Conservation (phyloP, 2,113 vertebrate genomes). For the Alligator sinensis region DNA sequence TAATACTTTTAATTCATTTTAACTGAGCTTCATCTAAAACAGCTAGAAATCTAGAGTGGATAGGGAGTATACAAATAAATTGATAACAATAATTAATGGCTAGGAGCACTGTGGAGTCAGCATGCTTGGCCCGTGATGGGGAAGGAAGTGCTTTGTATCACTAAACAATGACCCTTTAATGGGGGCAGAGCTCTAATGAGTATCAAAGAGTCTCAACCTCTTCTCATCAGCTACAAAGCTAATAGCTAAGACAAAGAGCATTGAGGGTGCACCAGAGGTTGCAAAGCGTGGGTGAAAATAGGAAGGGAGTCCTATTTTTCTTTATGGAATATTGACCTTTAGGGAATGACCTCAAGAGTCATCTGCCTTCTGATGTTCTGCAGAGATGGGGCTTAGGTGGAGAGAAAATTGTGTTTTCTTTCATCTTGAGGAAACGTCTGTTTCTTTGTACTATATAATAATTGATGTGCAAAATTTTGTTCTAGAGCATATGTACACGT, state of each 20-base stretch:
- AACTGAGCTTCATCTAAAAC: background rate
- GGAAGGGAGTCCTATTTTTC: background rate
- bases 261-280: background rate
- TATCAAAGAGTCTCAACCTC: background rate
- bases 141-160: background rate
- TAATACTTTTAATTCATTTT: constrained; percentile 10
- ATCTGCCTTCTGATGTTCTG: background rate
- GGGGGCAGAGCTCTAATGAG: background rate
- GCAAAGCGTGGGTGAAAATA: background rate
- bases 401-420: background rate
- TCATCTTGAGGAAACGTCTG: background rate
- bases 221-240: background rate
- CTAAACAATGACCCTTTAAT: background rate
- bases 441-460: background rate
- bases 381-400: background rate
- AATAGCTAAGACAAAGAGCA: background rate
- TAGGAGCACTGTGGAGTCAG: background rate
- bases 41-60: background rate
- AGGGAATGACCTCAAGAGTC: background rate
- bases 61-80: background rate
- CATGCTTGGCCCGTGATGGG: background rate
- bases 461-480: background rate
- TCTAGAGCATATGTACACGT: fast-evolving
- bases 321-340: background rate
- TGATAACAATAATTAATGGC: background rate